Evolutionary conservation across 2,113 vertebrate genomes (phyloP).

Genomic region (Salminus brasiliensis): DNA sequence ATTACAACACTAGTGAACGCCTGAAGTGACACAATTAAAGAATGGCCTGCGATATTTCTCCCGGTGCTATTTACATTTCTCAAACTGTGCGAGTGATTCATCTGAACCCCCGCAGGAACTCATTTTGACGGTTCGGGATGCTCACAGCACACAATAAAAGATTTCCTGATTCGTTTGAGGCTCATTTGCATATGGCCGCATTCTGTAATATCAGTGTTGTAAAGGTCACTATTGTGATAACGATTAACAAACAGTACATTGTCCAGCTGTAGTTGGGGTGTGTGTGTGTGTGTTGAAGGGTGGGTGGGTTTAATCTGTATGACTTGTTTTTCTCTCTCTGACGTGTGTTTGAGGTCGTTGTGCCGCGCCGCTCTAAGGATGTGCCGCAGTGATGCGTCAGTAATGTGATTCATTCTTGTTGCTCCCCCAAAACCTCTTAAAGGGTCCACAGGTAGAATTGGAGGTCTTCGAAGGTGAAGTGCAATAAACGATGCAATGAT

Average conservation of each 20-base stretch:
- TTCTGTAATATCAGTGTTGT: not conserved
- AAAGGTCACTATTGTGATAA: not conserved
- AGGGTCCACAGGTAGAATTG: too few species aligned
- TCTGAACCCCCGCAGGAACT: not conserved
- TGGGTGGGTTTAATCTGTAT: too few species aligned
- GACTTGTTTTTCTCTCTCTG: not conserved
- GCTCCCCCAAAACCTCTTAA: too few species aligned
- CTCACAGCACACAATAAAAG: not conserved
- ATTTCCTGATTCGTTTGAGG: not conserved
- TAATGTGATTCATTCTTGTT: too few species aligned
- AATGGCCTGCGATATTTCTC: too few species aligned
- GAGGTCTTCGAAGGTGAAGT: too few species aligned
- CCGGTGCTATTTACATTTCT: not conserved
- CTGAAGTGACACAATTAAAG: too few species aligned
- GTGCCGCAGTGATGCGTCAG: too few species aligned
- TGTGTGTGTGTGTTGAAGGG: too few species aligned
- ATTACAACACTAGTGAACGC: too few species aligned
- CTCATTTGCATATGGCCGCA: not conserved
- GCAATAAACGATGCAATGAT: too few species aligned
- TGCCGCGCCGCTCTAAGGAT: not conserved
- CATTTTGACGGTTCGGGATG: not conserved
- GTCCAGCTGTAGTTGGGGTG: not conserved
- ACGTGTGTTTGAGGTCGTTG: not conserved
- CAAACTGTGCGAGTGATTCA: not conserved
- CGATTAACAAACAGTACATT: not conserved